phyloP scores from a whole-genome alignment of 2,797 vertebrate species.

The Pseudochirops corinnae region DNA sequence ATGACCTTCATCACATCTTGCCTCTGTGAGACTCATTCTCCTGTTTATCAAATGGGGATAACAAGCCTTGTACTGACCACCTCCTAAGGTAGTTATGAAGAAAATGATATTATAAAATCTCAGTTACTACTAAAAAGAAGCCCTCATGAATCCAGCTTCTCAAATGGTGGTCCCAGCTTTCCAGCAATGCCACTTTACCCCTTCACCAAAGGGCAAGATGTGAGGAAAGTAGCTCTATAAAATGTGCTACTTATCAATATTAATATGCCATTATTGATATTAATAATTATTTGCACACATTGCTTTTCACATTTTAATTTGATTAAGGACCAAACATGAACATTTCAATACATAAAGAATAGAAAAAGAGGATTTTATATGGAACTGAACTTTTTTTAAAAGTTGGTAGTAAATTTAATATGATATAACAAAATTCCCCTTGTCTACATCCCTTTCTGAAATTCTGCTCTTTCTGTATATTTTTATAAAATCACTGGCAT shows the following conservation, averaged over 20 bases:
- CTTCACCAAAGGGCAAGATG: neutral
- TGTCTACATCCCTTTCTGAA: neutral
- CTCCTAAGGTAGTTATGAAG: neutral
- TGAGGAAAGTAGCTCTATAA: neutral
- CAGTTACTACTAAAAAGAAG: neutral
- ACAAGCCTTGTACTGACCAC: rapidly evolving
- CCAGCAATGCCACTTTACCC: too few relatives aligned
- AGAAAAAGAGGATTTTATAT: neutral
- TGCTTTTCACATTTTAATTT: neutral
- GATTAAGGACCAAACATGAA: neutral
- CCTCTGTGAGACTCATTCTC: neutral
- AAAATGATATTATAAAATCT: neutral
- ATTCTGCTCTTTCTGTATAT: neutral
- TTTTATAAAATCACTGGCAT: neutral
- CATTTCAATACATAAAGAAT: neutral
- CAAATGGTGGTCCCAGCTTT: neutral
- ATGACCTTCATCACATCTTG: neutral
- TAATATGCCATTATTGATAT: neutral
- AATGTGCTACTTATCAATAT: neutral
- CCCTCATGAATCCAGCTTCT: neutral
- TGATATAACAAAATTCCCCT: neutral
- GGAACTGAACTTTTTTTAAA: neutral
- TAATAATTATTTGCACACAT: neutral
- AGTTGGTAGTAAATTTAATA: neutral
- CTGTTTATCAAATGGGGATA: neutral